Conservation (phyloP, 2,888 invertebrate genomes). For the Dryobotodes eremita region DNA sequence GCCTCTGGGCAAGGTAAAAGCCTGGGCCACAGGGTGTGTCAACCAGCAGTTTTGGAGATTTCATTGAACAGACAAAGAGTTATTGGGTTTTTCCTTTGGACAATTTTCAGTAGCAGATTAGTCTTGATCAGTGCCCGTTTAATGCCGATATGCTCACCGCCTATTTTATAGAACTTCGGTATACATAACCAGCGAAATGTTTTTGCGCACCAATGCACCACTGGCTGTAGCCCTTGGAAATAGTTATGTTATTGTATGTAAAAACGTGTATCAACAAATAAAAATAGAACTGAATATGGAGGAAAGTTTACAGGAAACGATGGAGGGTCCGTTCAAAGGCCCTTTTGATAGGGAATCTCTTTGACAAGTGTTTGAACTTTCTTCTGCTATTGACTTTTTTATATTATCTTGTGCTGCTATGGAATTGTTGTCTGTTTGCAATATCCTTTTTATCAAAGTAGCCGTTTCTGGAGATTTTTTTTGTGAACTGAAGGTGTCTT, state of each 20-base stretch:
- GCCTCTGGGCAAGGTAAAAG: too few relatives aligned
- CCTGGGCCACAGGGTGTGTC: too few relatives aligned
- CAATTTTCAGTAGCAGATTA: not conserved
- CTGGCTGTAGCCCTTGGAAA: not conserved
- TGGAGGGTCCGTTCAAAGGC: slow-evolving; percentile 49
- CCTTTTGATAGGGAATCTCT: slow-evolving; percentile 44
- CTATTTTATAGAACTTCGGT: not conserved
- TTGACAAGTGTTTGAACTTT: slow-evolving; percentile 43
- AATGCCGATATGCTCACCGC: not conserved
- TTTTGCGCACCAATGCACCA: not conserved
- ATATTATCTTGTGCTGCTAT: not conserved
- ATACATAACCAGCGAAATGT: not conserved
- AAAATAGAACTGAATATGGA: slow-evolving; percentile 18
- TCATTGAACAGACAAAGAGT: too few relatives aligned
- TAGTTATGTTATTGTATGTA: slow-evolving; percentile 11
- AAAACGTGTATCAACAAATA: slow-evolving; percentile 44
- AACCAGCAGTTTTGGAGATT: too few relatives aligned
- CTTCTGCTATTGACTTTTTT: slow-evolving; percentile 30
- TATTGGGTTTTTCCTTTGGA: not conserved
- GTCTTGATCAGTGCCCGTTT: not conserved
- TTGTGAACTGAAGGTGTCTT: not conserved
- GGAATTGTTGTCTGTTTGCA: not conserved
- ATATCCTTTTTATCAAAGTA: not conserved
- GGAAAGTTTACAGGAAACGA: slow-evolving; percentile 40
- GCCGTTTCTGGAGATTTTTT: not conserved